Conservation (phyloP, 2,888 invertebrate genomes). For the Machimus atricapillus region DNA sequence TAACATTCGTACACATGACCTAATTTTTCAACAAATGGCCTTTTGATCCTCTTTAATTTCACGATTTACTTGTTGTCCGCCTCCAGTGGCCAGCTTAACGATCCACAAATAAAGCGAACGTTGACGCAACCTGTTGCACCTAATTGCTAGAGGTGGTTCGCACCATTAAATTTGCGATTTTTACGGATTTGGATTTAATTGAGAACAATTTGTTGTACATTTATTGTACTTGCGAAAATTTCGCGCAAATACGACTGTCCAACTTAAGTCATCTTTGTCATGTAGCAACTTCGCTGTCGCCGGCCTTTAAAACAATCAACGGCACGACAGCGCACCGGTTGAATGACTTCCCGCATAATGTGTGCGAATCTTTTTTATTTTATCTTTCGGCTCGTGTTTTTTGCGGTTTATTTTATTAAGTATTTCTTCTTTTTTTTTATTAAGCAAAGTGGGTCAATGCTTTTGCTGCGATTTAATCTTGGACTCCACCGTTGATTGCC, state of each 20-base stretch:
- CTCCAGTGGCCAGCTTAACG: neutral
- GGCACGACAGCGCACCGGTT: neutral
- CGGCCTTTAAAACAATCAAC: neutral
- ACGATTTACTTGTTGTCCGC: neutral
- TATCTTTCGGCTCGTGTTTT: neutral
- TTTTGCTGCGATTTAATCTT: conserved; percentile 21
- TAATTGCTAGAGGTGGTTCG: neutral
- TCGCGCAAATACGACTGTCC: neutral
- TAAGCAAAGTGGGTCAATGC: conserved; percentile 7
- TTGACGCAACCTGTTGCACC: neutral
- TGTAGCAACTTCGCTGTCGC: neutral
- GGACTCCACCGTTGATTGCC: neutral
- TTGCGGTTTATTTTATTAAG: neutral
- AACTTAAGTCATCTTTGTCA: neutral
- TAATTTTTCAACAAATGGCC: neutral
- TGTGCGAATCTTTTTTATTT: neutral
- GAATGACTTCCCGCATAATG: conserved; percentile 17
- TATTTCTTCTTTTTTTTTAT: neutral
- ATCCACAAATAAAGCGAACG: neutral
- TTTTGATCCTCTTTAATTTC: neutral
- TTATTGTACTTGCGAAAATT: neutral
- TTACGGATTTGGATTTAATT: neutral
- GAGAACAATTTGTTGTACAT: neutral
- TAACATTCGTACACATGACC: neutral
- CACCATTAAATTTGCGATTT: neutral